phyloP scores from a whole-genome alignment of 2,888 invertebrate species.

The Drosophila hamatofila region DNA sequence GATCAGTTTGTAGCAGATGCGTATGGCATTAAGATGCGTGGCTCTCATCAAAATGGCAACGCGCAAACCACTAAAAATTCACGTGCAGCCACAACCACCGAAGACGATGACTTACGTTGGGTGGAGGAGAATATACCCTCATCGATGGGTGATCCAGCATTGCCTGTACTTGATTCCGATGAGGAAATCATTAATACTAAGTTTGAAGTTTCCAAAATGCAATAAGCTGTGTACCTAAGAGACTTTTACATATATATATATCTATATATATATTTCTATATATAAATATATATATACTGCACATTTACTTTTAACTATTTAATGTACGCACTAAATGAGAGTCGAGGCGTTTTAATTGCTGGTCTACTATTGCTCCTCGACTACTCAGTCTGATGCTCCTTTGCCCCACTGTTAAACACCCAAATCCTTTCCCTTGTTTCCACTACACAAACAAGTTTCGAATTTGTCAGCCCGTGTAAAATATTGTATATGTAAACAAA shows the following conservation, averaged over 20 bases:
- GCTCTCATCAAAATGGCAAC: slow-evolving; percentile 85
- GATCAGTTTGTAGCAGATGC: slow-evolving; percentile 95
- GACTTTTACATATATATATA: slow-evolving; percentile 44
- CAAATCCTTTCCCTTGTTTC: slow-evolving; percentile 8
- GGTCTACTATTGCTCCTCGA: slow-evolving; percentile 35
- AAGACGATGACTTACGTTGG: slow-evolving; percentile 94
- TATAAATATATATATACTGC: slow-evolving; percentile 24
- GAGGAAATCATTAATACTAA: slow-evolving; percentile 94
- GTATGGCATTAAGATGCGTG: slow-evolving; percentile 92
- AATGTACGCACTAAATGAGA: slow-evolving; percentile 42
- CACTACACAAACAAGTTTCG: background rate
- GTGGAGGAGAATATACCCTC: slow-evolving; percentile 97
- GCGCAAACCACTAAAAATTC: slow-evolving; percentile 83
- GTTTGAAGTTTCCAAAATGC: slow-evolving; percentile 96
- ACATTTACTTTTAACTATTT: slow-evolving; percentile 47
- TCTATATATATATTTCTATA: slow-evolving; percentile 7
- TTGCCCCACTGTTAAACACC: slow-evolving; percentile 20
- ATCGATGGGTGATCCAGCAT: slow-evolving; percentile 89
- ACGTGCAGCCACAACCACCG: slow-evolving; percentile 84
- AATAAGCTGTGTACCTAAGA: slow-evolving; percentile 85
- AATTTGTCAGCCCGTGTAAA: slow-evolving; percentile 58
- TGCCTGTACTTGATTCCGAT: slow-evolving; percentile 90
- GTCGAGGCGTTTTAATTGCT: slow-evolving; percentile 43
- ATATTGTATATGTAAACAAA: slow-evolving; percentile 73
- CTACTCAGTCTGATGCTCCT: slow-evolving; percentile 12